A percentile compares a stretch with the other conserved stretches of the same genome.
Evolutionary conservation across 1,140 invertebrate species (phyloP).

Genomic region (Zaprionus vittiger): DNA sequence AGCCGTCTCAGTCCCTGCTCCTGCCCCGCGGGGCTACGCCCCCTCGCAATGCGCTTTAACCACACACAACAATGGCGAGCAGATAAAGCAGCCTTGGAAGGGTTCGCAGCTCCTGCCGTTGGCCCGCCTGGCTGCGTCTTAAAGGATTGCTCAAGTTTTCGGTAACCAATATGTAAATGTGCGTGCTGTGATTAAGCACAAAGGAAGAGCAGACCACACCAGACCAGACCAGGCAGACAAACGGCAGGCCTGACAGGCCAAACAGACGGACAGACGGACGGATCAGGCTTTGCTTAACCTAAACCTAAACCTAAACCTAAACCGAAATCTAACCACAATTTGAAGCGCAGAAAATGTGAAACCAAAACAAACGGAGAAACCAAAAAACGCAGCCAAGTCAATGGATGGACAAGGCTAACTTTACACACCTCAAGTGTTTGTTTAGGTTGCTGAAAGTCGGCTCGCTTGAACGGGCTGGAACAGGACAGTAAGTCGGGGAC

Average conservation of each 20-base stretch:
- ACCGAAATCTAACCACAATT: conserved; percentile 61
- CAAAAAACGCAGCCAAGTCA: conserved; percentile 56
- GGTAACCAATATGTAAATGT: conserved; percentile 83
- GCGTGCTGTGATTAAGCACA: conserved; percentile 83
- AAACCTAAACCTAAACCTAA: conserved; percentile 39
- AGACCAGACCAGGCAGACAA: conserved; percentile 41
- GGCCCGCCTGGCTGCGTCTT: conserved; percentile 51
- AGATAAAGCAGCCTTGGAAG: conserved; percentile 72
- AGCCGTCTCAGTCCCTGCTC: conserved; percentile 34
- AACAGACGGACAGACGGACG: conserved; percentile 11
- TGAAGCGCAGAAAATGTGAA: conserved; percentile 54
- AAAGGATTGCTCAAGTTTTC: conserved; percentile 82
- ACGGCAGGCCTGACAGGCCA: conserved; percentile 13
- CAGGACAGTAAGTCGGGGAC: conserved; percentile 15
- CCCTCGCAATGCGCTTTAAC: conserved; percentile 60
- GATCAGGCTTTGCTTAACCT: conserved; percentile 44
- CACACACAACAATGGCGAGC: conserved; percentile 59
- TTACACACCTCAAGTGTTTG: conserved; percentile 83
- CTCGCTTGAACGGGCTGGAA: conserved; percentile 19
- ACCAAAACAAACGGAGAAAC: conserved; percentile 42
- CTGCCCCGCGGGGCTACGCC: conserved; percentile 1
- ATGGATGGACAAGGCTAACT: conserved; percentile 76
- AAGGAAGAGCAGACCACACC: conserved; percentile 37
- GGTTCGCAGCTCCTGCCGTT: conserved; percentile 24
- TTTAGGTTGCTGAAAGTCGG: conserved; percentile 74